A percentile compares a stretch with the other conserved stretches of the same genome.
Conservation (phyloP, 2,888 invertebrate genomes). For the Eristalis tenax region DNA sequence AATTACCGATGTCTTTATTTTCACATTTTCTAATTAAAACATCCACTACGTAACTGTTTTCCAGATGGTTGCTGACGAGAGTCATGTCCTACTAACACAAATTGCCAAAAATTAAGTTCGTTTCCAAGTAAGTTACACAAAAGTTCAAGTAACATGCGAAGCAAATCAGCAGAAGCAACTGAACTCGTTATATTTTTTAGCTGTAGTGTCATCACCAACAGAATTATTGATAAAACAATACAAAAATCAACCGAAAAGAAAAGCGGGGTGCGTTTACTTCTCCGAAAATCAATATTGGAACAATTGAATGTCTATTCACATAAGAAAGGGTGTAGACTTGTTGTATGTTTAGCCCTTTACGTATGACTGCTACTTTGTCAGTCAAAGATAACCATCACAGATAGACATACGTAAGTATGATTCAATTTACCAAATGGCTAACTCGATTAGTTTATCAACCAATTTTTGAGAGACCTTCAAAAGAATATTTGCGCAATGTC, state of each 20-base stretch:
- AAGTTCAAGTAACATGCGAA: not conserved
- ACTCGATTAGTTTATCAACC: constrained; percentile 7
- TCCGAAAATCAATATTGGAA: not conserved
- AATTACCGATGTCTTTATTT: too few relatives aligned
- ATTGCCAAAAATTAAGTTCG: too few relatives aligned
- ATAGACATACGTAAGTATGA: constrained; percentile 38
- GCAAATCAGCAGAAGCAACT: not conserved
- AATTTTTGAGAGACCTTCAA: constrained; percentile 32
- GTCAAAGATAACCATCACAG: constrained; percentile 11
- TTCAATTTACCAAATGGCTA: constrained; percentile 8
- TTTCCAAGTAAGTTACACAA: not conserved
- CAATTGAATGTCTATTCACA: not conserved
- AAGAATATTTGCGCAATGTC: constrained; percentile 19
- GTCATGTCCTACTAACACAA: too few relatives aligned
- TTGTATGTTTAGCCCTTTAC: constrained; percentile 43
- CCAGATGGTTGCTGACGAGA: too few relatives aligned
- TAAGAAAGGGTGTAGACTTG: constrained; percentile 26
- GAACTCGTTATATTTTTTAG: constrained; percentile 8
- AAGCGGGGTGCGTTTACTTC: not conserved
- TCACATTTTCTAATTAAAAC: too few relatives aligned
- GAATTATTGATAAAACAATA: constrained; percentile 66
- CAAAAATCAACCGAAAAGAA: not conserved
- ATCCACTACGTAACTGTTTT: too few relatives aligned
- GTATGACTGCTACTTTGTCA: not conserved
- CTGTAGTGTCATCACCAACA: not conserved